These are phyloP conservation scores for Botrylloides violaceus DNA, from an alignment of 23 tunicate genomes.

Conservation along the genomic window DNA sequence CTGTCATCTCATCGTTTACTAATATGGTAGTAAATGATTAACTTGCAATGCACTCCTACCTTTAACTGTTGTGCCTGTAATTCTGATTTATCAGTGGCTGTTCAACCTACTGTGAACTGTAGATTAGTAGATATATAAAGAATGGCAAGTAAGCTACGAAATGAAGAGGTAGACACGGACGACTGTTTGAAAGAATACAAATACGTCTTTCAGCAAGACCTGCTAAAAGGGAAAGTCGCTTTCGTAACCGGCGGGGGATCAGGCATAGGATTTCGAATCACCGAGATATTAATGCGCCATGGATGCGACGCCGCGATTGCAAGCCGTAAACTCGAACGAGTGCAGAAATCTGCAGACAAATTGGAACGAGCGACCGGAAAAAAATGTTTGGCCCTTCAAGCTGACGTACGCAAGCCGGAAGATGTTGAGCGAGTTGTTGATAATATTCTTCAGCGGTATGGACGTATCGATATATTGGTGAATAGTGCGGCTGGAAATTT, in stretches of 20 bases:
- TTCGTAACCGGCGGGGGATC: slow-evolving; percentile 94
- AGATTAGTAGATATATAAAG: background rate
- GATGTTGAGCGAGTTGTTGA: slow-evolving; percentile 5
- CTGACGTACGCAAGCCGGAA: slow-evolving; percentile 38
- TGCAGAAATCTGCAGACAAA: slow-evolving; percentile 61
- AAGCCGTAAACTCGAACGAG: slow-evolving; percentile 68
- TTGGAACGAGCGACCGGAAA: slow-evolving; percentile 50
- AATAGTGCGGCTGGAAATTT: slow-evolving; percentile 94
- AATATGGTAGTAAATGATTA: background rate
- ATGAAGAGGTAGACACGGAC: slow-evolving; percentile 52
- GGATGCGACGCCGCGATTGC: slow-evolving; percentile 92
- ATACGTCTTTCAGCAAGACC: slow-evolving; percentile 56
- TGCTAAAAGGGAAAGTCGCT: slow-evolving; percentile 78
- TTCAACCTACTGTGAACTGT: background rate
- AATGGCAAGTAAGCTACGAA: background rate
- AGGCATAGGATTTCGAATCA: slow-evolving; percentile 89
- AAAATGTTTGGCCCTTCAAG: slow-evolving; percentile 53
- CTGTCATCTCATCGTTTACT: no score
- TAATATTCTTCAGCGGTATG: slow-evolving; percentile 14
- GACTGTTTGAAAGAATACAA: slow-evolving; percentile 72
- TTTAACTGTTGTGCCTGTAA: background rate
- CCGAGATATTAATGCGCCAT: slow-evolving; percentile 91
- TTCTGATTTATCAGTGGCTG: background rate
- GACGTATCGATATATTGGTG: slow-evolving; percentile 56
- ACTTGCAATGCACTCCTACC: background rate